phyloP scores from a whole-genome alignment of 2,888 invertebrate species.

The Polyploca ridens region DNA sequence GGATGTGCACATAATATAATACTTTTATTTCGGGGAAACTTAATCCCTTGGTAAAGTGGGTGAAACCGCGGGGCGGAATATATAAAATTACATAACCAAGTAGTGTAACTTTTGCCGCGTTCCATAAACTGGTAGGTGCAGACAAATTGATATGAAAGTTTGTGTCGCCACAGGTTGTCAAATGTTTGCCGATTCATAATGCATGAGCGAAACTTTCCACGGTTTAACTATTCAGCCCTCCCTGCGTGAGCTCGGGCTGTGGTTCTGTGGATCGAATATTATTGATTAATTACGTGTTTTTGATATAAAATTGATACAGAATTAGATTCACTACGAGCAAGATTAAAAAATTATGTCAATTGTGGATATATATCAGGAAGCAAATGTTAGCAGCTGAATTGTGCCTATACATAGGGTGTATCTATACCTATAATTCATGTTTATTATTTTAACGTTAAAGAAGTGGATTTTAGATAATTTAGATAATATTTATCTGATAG shows the following conservation, averaged over 20 bases:
- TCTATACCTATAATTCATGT: too few relatives aligned
- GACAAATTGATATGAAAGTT: constrained; percentile 44
- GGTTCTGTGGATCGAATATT: background rate
- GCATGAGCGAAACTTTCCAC: constrained; percentile 40
- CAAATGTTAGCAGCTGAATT: background rate
- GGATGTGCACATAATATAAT: too few relatives aligned
- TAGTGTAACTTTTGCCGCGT: background rate
- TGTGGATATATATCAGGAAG: too few relatives aligned
- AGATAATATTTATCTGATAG: background rate
- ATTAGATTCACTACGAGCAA: background rate
- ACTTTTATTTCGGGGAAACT: too few relatives aligned
- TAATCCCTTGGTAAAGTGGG: too few relatives aligned
- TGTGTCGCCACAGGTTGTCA: constrained; percentile 35
- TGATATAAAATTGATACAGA: too few relatives aligned
- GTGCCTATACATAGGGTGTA: too few relatives aligned
- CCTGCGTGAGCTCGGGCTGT: constrained; percentile 25
- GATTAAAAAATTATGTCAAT: too few relatives aligned
- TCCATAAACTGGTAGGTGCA: constrained; percentile 17
- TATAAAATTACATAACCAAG: background rate
- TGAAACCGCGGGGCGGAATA: too few relatives aligned
- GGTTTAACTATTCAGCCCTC: constrained; percentile 32
- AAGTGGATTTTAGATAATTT: too few relatives aligned
- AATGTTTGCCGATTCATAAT: constrained; percentile 45
- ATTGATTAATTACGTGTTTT: background rate
- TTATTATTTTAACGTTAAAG: too few relatives aligned